phyloP scores from a whole-genome alignment of 2,113 vertebrate species.

The Athene noctua region DNA sequence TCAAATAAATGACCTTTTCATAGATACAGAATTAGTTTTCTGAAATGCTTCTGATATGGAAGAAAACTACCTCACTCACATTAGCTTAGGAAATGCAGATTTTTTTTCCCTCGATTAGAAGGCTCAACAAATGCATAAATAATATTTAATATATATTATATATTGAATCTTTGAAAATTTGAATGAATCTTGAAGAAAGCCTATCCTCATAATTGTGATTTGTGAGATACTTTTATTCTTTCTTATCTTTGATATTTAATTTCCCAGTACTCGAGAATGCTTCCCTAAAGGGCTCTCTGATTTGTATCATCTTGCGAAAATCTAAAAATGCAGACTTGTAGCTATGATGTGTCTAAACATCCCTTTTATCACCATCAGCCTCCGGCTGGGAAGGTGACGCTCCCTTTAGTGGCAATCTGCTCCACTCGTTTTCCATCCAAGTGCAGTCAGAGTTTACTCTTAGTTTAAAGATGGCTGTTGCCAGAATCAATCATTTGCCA shows the following conservation, averaged over 20 bases:
- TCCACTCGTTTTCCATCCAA: constrained; percentile 52
- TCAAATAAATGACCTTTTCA: constrained; percentile 1
- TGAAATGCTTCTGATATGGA: not conserved
- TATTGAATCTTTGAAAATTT: constrained; percentile 1
- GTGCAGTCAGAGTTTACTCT: constrained; percentile 35
- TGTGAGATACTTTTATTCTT: constrained; percentile 17
- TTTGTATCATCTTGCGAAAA: constrained; percentile 62
- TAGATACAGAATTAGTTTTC: constrained; percentile 34
- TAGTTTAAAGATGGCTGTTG: constrained; percentile 34
- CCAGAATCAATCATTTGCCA: not conserved
- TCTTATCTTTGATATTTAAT: constrained; percentile 30
- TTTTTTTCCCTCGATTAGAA: not conserved
- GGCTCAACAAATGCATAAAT: not conserved
- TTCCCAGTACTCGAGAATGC: not conserved
- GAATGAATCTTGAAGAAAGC: constrained; percentile 35
- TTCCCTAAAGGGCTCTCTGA: constrained; percentile 62
- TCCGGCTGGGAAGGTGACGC: constrained; percentile 10
- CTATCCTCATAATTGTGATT: constrained; percentile 43
- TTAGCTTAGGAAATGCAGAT: not conserved
- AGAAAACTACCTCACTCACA: not conserved
- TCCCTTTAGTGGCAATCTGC: constrained; percentile 51
- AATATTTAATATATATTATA: not conserved
- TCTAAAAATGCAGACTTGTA: constrained; percentile 2
- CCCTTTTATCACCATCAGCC: constrained; percentile 48
- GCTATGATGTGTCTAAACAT: constrained; percentile 53